Percentiles rank a stretch among this genome's conserved stretches.
Conservation (phyloP, 2,888 invertebrate species). For the Orthosia incerta region DNA sequence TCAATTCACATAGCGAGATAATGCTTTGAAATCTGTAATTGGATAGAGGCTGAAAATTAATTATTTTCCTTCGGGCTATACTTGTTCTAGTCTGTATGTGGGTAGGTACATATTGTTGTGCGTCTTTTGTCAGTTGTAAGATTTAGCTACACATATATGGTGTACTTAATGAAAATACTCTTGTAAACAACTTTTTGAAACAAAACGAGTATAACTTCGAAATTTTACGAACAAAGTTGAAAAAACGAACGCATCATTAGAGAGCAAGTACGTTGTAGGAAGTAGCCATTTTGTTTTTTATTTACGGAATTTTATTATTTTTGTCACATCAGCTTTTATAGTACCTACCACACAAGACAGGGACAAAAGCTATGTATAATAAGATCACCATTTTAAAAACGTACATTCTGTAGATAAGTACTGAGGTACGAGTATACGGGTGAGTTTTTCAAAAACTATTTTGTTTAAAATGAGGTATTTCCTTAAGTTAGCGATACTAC, state of each 20-base stretch:
- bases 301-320: not conserved
- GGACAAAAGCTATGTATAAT: not conserved
- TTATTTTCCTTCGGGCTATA: conserved; percentile 49
- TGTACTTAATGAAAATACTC: conserved; percentile 28
- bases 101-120: not conserved
- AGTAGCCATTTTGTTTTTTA: not conserved
- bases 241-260: not conserved
- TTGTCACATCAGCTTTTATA: not conserved
- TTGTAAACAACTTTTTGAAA: conserved; percentile 7
- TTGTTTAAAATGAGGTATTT: too few relatives aligned
- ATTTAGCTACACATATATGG: conserved; percentile 19
- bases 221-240: not conserved
- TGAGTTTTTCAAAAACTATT: too few relatives aligned
- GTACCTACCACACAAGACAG: not conserved
- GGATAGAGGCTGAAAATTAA: conserved; percentile 48
- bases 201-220: conserved; percentile 9
- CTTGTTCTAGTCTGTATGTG: not conserved
- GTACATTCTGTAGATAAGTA: too few relatives aligned
- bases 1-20: conserved; percentile 52
- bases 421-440: too few relatives aligned
- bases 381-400: too few relatives aligned
- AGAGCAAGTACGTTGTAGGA: not conserved
- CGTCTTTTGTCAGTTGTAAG: not conserved
- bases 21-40: conserved; percentile 56
- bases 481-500: too few relatives aligned